Base-by-base conservation (phyloP, 2,797 vertebrate species). In the Anabacerthia variegaticeps region DNA sequence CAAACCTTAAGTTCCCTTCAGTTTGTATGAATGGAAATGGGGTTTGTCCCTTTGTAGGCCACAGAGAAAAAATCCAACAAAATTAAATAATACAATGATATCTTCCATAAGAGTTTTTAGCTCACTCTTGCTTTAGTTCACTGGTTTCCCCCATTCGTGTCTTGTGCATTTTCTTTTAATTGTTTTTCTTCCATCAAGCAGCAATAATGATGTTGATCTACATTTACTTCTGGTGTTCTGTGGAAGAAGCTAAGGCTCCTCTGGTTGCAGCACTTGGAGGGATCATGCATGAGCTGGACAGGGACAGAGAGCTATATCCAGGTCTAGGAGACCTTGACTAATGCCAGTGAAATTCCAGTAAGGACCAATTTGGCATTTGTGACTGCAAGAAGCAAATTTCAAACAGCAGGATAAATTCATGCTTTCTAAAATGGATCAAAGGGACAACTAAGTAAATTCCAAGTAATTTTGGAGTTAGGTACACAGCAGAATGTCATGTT, bases 371-470 rank as follows among this genome's bases (percentile, higher is more conserved):
- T 67, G 46, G 14, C 13, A 49, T 75, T 46, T 63, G 36, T 54
- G 41, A 37, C n/a, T 15, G 8, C 22, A 62, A 34, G 41, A 66
- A 69, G 6, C 4, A 76, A n/a, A 56, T 76, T 88, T 88, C 51
- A 78, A 72, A 58, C 7, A 63, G 9, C 6, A 69, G 68, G 37
- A 32, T 52, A 20, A 16, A 28, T 36, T 34, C 14, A 15, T 26
- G 5, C n/a, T 78, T 95, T 95, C 84, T 91, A 83, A 52, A 68
- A 69, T 67, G 84, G 73, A 59, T 89, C 88, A 96, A 96, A 96
- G 14, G 18, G 54, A 96, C 52, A 65, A 65, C 28, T 77, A 90
- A 75, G 13, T 67, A 56, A 44, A 43, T 93, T 84, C 68, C 85
- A 73, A 94, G 85, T 67, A 89, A 89, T 89, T 91, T 84, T 48